Evolutionary conservation across 2,888 invertebrate genomes (phyloP).

Genomic region (Augochlorella aurata): DNA sequence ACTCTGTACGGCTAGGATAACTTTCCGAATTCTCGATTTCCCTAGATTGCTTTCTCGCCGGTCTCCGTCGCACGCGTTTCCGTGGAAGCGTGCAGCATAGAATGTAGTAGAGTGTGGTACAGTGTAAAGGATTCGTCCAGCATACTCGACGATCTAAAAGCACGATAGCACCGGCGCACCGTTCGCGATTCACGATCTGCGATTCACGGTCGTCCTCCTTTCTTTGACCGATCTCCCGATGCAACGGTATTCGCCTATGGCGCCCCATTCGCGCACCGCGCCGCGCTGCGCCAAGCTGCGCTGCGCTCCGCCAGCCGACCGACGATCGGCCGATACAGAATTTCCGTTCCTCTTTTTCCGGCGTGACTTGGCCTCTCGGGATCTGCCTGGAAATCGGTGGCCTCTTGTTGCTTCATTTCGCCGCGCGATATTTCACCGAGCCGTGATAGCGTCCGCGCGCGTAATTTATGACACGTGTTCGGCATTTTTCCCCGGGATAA

Average conservation of each 20-base stretch:
- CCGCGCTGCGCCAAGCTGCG: background rate
- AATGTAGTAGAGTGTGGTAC: too few relatives aligned
- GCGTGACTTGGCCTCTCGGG: background rate
- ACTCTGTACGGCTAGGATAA: background rate
- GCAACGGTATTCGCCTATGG: constrained; percentile 63
- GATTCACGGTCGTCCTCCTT: constrained; percentile 60
- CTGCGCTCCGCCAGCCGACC: background rate
- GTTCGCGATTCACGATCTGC: constrained; percentile 59
- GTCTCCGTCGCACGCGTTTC: constrained; percentile 11
- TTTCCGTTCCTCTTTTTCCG: constrained; percentile 49
- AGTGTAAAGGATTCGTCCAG: constrained; percentile 42
- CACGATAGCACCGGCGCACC: constrained; percentile 55
- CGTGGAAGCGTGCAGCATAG: background rate
- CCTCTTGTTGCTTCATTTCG: constrained; percentile 1
- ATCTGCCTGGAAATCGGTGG: constrained; percentile 35
- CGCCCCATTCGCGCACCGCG: constrained; percentile 23
- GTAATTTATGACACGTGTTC: constrained; percentile 46
- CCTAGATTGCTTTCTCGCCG: constrained; percentile 25
- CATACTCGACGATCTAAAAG: constrained; percentile 64
- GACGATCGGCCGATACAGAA: constrained; percentile 51
- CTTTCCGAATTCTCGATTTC: constrained; percentile 27
- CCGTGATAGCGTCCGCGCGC: constrained; percentile 25
- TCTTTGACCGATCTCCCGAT: constrained; percentile 59
- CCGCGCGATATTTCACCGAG: constrained; percentile 13
- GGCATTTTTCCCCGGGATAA: constrained; percentile 32